Base-by-base conservation (phyloP, 2,888 invertebrate species). In the Cephus nigrinus region DNA sequence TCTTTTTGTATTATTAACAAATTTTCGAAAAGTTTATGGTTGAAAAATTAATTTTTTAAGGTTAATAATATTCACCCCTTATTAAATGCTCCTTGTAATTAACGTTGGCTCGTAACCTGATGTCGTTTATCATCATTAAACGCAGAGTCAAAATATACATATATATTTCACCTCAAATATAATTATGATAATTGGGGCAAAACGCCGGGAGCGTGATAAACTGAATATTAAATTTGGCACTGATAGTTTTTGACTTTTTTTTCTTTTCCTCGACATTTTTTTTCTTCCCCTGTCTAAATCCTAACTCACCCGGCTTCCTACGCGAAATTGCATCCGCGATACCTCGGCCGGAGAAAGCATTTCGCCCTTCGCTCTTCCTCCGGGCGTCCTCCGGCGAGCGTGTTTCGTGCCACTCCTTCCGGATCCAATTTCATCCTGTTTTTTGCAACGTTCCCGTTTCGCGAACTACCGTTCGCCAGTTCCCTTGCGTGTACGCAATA, bases 381-480 rank as follows among this genome's bases (percentile, higher is more conserved):
- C 33, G 12, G 33, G 5, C 71, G 31, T 71, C 31, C 71, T 23
- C 55, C 9, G 55, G 23, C 55, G 23, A 23, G 55, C 55, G 55
- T 55, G 55, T 23, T 55, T 15, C 15, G 55, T 32, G 71, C 71
- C 71, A 33, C 71, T 71, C 71, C 71, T 71, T 71, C 71, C 32
- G 71, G 71, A 31, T 71, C 71, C 71, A 71, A 71, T 71, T 71
- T 71, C 71, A 71, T 71, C 71, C 12, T 71, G 31, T 30, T 71
- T 32, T 71, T 33, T 31, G 32, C 71, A 33, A 32, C 31, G 71
- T 33, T 71, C 71, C 33, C 71, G 71, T 71, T 71, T 71, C 71
- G 31, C 71, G 33, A 71, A 71, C 33, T 33, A 33, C 71, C 71
- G 71, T 71, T 71, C 12, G 31, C 31, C 71, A 71, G 31, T 32